These are phyloP conservation scores for Conus canariensis DNA, from an alignment of 2,888 invertebrate species.

Conservation along the genomic window DNA sequence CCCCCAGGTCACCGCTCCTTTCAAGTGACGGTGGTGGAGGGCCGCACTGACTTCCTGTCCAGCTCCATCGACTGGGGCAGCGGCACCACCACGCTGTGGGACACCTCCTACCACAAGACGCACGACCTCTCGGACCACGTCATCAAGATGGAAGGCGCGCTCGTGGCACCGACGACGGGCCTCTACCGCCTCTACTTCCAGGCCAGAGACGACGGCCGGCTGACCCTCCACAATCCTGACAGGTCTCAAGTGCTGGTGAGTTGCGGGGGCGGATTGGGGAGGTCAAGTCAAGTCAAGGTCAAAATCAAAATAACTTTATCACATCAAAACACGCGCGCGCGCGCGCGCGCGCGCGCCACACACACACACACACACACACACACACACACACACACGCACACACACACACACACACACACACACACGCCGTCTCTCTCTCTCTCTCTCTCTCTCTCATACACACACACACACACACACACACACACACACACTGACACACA, in stretches of 20 bases:
- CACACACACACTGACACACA: too few species aligned
- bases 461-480: too few species aligned
- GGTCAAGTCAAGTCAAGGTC: too few species aligned
- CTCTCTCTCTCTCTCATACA: too few species aligned
- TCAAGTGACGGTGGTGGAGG: neutral
- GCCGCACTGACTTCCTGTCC: neutral
- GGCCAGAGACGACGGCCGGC: conserved; percentile 60
- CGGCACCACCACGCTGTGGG: conserved; percentile 42
- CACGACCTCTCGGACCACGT: conserved; percentile 54
- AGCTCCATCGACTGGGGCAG: neutral
- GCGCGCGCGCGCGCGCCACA: too few species aligned
- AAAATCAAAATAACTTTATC: too few species aligned
- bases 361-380: too few species aligned
- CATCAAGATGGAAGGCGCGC: conserved; percentile 58
- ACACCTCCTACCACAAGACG: conserved; percentile 54
- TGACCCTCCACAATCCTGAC: conserved; percentile 50
- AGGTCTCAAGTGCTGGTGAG: neutral
- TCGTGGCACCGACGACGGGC: conserved; percentile 61
- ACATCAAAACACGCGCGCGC: too few species aligned
- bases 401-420: too few species aligned
- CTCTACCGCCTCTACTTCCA: conserved; percentile 60
- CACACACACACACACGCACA: too few species aligned
- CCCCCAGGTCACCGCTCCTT: conserved; percentile 14
- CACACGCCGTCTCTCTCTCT: too few species aligned
- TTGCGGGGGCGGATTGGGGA: neutral